These are phyloP conservation scores for Cheilosia impressa DNA, from an alignment of 2,888 invertebrate genomes.

Conservation along the genomic window DNA sequence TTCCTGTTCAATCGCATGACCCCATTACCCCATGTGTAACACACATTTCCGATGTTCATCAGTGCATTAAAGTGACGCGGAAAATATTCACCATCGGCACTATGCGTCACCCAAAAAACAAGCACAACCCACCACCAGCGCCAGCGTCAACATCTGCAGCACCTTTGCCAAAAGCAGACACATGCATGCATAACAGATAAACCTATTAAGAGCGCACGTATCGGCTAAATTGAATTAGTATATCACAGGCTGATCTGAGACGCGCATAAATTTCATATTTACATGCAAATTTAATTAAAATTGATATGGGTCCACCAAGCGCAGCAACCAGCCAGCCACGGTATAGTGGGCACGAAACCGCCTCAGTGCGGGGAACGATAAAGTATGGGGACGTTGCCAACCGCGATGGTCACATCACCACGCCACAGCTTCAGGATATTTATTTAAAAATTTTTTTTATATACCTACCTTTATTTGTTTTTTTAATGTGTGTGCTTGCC, in stretches of 20 bases:
- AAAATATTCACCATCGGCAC: conserved; percentile 19
- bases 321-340: conserved; percentile 11
- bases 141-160: conserved; percentile 21
- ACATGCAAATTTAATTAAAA: conserved; percentile 79
- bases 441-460: conserved; percentile 26
- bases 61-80: conserved; percentile 4
- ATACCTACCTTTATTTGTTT: not conserved
- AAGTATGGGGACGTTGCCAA: conserved; percentile 14
- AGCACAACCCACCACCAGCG: not conserved
- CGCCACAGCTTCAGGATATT: conserved; percentile 43
- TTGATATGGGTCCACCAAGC: conserved; percentile 55
- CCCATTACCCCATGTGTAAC: conserved; percentile 7
- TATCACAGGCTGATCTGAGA: conserved; percentile 76
- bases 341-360: conserved; percentile 44
- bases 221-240: conserved; percentile 77
- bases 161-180: conserved; percentile 36
- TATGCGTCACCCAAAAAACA: conserved; percentile 13
- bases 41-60: not conserved
- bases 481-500: conserved; percentile 11
- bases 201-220: conserved; percentile 73
- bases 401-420: conserved; percentile 29
- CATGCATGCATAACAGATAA: conserved; percentile 58
- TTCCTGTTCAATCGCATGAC: conserved; percentile 13
- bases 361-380: conserved; percentile 30
- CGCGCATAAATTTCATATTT: conserved; percentile 78